Evolutionary conservation across 2,888 invertebrate species (phyloP).

Genomic region (Melinaea marsaeus): DNA sequence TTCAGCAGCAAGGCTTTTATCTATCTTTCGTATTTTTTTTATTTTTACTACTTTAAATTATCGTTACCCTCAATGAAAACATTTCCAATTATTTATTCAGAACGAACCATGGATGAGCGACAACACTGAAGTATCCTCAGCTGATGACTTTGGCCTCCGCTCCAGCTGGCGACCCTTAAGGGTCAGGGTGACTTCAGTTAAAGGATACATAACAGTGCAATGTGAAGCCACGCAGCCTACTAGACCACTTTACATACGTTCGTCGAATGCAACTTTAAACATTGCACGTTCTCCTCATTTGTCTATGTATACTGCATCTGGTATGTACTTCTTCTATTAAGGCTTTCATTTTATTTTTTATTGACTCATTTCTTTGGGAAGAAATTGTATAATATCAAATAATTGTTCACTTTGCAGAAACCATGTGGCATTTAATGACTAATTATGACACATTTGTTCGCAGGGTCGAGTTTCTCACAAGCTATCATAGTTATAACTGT

Average conservation of each 20-base stretch:
- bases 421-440: neutral
- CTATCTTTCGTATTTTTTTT: too few species aligned
- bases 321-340: slow-evolving; percentile 37
- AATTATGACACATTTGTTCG: slow-evolving; percentile 33
- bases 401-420: neutral
- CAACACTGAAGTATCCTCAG: slow-evolving; percentile 56
- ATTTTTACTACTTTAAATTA: too few species aligned
- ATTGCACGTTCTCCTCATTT: slow-evolving; percentile 65
- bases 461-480: slow-evolving; percentile 53
- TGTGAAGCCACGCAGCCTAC: slow-evolving; percentile 68
- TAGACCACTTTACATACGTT: slow-evolving; percentile 51
- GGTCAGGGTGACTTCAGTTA: slow-evolving; percentile 49
- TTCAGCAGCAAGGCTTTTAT: too few species aligned
- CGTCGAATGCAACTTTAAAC: slow-evolving; percentile 50
- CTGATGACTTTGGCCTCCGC: slow-evolving; percentile 56
- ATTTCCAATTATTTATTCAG: slow-evolving; percentile 37
- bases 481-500: slow-evolving; percentile 40
- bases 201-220: slow-evolving; percentile 47
- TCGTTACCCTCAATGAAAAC: neutral
- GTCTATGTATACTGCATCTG: slow-evolving; percentile 68
- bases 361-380: too few species aligned
- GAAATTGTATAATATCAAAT: neutral
- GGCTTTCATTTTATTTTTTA: too few species aligned
- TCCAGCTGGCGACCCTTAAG: slow-evolving; percentile 62
- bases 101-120: slow-evolving; percentile 61